Base-by-base conservation (phyloP, 2,888 invertebrate species). In the Ochropleura leucogaster region DNA sequence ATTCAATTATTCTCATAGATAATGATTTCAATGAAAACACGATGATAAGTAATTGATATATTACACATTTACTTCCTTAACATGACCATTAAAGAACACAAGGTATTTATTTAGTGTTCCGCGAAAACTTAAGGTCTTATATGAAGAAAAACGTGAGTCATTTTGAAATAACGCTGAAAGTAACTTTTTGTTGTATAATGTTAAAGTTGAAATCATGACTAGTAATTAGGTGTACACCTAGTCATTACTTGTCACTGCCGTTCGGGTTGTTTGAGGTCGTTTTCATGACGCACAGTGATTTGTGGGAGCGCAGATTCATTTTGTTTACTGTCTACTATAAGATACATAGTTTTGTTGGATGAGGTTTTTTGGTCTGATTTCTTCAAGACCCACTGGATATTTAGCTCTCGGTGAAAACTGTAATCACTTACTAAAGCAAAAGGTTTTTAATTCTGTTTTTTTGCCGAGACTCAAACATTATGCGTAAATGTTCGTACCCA, bases 21-120 rank as follows among this genome's bases (percentile, higher is more conserved):
- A 44, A 62, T 69, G 40, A 46, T 18, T 66, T 49, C 62, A 55
- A 47, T 6, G 49, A 14, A 59, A 67, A 59, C 42, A 51, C 51
- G 42, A 67, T 51, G 10, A 10, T 30, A 64, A 0, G 42, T n/a
- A 14, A n/a, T 42, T 79, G 20, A 68, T 73, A 59, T 66, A 74
- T 20, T 7, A 7, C 9, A 16, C 16, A 18, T 44, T 51, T 63
- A 75, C 62, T 75, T 79, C 69, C 68, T 53, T 65, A 49, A 40
- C 7, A 9, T 46, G n/a, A 53, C 12, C 40, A 42, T 46, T 55
- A 42, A 65, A n/a, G 0, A 79, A 64, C 51, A 30, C 30, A 57
- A 63, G 30, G 74, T 53, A 44, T 51, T 78, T 62, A 42, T 74
- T 20, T 68, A 30, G 1, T 4, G 47, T 78, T 66, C 53, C 47